Evolutionary conservation across 2,797 vertebrate species (phyloP), one percentile per base, ranked within the genome.

Genomic region (Anguilla pacifica): DNA sequence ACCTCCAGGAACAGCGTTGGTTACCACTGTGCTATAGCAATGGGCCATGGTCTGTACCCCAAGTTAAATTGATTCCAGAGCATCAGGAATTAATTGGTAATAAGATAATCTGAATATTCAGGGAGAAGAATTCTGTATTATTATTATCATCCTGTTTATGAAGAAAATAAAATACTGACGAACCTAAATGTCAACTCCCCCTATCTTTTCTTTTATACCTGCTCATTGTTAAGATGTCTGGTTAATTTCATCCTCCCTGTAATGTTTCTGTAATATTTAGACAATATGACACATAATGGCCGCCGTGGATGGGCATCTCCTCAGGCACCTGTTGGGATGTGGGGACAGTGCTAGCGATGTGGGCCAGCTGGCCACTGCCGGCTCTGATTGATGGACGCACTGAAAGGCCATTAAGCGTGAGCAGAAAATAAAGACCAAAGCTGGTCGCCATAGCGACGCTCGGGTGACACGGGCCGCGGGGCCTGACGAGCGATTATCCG

Each of bases 401-500:
- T 92, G 91, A 93, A 94, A 92, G 91, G 89, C 91, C 83, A 89
- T 89, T 89, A 91, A 91, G 85, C 91, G 90, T 88, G 55, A 79
- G 86, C 87, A 82, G 91, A 90, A 90, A 43, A 94, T 92, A 89
- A 89, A 90, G 72, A 89, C 88, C 93, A 94, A 92, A 94, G 92
- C 88, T 87, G 91, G 95, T 96, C 90, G 70, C 93, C 95, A 96
- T 96, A 91, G 96, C 91, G 90, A 96, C 95, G 94, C 91, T 93
- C 92, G 90, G 91, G 88, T 90, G 93, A 92, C 91, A 90, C 94
- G 93, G 94, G 95, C 94, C 95, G 93, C 35, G 43, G 83, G 92
- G 91, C 92, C 89, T 91, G 91, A 91, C 94, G 93, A 88, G 95
- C 94, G 96, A 96, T 96, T 96, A 96, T 94, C 94, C 94, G 95